Evolutionary conservation across 2,888 invertebrate genomes (phyloP).

Genomic region (Oscheius onirici): DNA sequence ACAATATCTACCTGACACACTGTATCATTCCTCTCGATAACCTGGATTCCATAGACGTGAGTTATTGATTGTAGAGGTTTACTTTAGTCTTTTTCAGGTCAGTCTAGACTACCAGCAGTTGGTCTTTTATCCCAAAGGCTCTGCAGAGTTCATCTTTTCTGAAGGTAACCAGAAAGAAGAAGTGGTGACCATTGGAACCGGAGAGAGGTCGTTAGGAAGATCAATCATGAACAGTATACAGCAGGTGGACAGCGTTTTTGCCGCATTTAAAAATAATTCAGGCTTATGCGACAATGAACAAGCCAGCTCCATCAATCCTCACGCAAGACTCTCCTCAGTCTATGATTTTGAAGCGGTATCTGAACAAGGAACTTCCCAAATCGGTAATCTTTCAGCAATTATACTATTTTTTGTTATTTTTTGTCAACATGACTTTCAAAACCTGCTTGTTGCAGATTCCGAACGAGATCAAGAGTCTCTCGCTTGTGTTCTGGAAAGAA

Average conservation of each 20-base stretch:
- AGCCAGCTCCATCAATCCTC: constrained; percentile 1
- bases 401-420: background rate
- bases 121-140: constrained; percentile 28
- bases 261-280: background rate
- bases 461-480: constrained; percentile 17
- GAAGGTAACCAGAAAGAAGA: constrained; percentile 12
- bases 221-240: constrained; percentile 30
- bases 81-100: constrained; percentile 11
- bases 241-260: constrained; percentile 1
- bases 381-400: background rate
- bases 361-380: constrained; percentile 25
- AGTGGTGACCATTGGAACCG: constrained; percentile 30
- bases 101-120: constrained; percentile 23
- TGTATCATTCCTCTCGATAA: constrained; percentile 25
- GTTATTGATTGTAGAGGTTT: background rate
- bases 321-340: constrained; percentile 32
- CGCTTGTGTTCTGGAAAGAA: constrained; percentile 39
- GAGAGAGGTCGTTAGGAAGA: constrained; percentile 34
- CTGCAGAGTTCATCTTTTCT: constrained; percentile 13
- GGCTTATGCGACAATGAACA: constrained; percentile 4
- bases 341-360: constrained; percentile 38
- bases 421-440: too few species aligned
- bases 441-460: constrained; percentile 26
- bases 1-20: constrained; percentile 33
- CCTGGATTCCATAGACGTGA: constrained; percentile 38